Conservation (phyloP, 2,888 invertebrate genomes). For the Tetramorium bicarinatum region DNA sequence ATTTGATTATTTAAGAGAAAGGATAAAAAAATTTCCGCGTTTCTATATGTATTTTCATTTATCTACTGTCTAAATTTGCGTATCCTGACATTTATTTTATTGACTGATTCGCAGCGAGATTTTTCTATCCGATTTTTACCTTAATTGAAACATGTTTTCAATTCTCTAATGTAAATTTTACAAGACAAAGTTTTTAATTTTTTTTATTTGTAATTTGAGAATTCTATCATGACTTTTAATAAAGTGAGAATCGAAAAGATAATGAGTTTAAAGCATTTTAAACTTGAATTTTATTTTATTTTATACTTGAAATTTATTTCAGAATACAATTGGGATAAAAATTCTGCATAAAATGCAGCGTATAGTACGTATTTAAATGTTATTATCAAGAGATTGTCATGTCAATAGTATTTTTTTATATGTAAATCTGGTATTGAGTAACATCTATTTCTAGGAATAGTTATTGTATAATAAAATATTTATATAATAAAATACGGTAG, state of each 20-base stretch:
- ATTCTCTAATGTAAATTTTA: neutral
- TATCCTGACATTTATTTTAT: neutral
- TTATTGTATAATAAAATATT: neutral
- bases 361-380: neutral
- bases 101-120: too few relatives aligned
- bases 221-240: neutral
- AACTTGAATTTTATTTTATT: neutral
- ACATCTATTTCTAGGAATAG: constrained; percentile 4
- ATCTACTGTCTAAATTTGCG: neutral
- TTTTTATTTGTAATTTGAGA: neutral
- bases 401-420: neutral
- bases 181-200: neutral
- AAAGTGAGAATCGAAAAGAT: neutral
- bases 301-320: neutral
- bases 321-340: neutral
- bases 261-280: neutral
- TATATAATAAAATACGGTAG: neutral
- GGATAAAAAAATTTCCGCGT: neutral
- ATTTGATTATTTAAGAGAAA: neutral
- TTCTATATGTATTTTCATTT: neutral
- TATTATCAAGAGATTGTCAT: neutral
- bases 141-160: neutral
- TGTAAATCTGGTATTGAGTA: neutral
- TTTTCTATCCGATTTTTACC: too few relatives aligned
- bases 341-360: neutral